Base-by-base conservation (phyloP, 1,140 invertebrate species). In the Drosophila burlai region DNA sequence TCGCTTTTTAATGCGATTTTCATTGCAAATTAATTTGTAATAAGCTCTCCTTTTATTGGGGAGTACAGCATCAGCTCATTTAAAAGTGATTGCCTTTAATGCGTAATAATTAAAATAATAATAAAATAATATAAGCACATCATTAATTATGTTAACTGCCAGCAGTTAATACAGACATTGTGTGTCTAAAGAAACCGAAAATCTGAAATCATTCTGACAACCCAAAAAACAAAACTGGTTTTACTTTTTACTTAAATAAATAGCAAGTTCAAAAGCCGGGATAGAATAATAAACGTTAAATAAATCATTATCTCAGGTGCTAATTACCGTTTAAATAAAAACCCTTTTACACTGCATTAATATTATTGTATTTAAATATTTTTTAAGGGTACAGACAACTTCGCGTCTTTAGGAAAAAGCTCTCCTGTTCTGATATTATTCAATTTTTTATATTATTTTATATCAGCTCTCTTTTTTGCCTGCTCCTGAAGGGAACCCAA, bases 401-500 rank as follows among this genome's bases (percentile, higher is more conserved):
- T 59, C 18, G 18, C 10, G 0, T 15, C 9, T 4, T 18, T 11
- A 7, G n/a, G 18, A 0, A 24, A 6, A 18, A 1, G 0, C 0
- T 18, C 38, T 29, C 7, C 13, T 16, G 9, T 5, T 13, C 43
- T 61, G 46, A 45, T 73, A 60, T 58, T 61, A 40, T 67, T 78
- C 8, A 24, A 55, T 58, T 79, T 65, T 61, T 66, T 52, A 50
- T 74, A 62, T 47, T 59, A 69, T 73, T 80, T 66, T 42, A 62
- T 81, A 76, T 54, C n/a, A 66, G 64, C 52, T 79, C 21, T n/a
- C 6, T 50, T 55, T 64, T 66, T 68, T 45, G 36, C 38, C 42
- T 61, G 57, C 58, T 31, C 36, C 16, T 61, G 43, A 15, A 40
- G 50, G 15, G 13, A 40, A 63, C 61, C 66, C 79, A 36, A 65